Percentiles rank a stretch among this genome's conserved stretches.
Evolutionary conservation across 2,113 vertebrate species (phyloP).

Genomic region (Anseranas semipalmata): DNA sequence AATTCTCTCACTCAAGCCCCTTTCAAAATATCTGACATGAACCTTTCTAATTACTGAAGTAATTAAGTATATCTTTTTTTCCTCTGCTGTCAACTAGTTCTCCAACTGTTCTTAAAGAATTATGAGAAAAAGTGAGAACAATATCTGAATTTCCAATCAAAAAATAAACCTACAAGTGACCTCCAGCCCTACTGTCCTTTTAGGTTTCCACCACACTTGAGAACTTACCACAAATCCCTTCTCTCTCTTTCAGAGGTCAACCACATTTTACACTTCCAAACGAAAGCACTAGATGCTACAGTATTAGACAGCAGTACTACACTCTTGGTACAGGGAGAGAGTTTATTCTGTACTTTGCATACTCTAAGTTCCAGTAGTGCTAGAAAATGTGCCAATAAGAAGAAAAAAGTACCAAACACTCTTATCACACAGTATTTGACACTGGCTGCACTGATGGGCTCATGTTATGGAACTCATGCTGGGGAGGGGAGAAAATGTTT

Average conservation of each 20-base stretch:
- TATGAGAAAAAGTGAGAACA: too few species aligned
- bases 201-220: background rate
- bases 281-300: background rate
- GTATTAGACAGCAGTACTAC: background rate
- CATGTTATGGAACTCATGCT: rapidly evolving
- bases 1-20: too few species aligned
- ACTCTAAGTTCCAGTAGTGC: background rate
- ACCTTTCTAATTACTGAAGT: too few species aligned
- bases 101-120: too few species aligned
- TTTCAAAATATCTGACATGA: too few species aligned
- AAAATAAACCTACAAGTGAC: background rate
- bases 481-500: background rate
- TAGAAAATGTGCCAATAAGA: background rate
- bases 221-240: background rate
- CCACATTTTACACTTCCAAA: background rate
- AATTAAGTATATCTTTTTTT: too few species aligned
- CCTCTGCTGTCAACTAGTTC: too few species aligned
- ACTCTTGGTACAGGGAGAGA: background rate
- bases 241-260: background rate
- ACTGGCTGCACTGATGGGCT: background rate
- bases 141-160: background rate
- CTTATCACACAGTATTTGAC: background rate
- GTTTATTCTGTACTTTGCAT: background rate
- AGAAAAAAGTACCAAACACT: background rate
- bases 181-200: background rate